A percentile compares a stretch with the other conserved stretches of the same genome.
Conservation (phyloP, 2,888 invertebrate genomes). For the Ophioninae sp. region DNA sequence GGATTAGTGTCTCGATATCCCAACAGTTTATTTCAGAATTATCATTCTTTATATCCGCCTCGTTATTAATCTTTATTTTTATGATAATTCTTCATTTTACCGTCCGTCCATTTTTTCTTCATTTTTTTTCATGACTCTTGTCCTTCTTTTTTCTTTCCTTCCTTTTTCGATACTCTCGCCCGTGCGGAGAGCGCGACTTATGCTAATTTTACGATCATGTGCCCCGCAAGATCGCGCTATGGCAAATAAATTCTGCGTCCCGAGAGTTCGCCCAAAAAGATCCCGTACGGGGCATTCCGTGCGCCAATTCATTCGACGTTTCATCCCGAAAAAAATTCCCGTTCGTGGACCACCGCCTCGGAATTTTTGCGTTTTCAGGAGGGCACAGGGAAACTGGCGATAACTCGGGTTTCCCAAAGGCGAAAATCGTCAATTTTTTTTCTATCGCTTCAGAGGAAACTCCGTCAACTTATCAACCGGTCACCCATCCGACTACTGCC, state of each 20-base stretch:
- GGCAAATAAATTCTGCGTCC: constrained; percentile 57
- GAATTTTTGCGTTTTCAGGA: background rate
- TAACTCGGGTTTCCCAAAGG: background rate
- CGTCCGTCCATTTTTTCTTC: constrained; percentile 6
- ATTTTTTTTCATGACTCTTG: background rate
- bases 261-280: constrained; percentile 54
- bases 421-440: too few relatives aligned
- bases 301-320: constrained; percentile 58
- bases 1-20: constrained; percentile 48
- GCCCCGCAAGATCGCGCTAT: constrained; percentile 64
- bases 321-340: constrained; percentile 30
- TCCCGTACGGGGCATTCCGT: constrained; percentile 58
- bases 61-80: constrained; percentile 45
- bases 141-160: background rate
- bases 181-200: constrained; percentile 64
- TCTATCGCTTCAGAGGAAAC: background rate
- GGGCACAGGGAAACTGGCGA: background rate
- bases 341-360: background rate
- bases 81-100: constrained; percentile 33
- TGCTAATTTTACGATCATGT: constrained; percentile 75
- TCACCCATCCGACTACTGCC: background rate
- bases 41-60: constrained; percentile 28
- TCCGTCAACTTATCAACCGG: background rate
- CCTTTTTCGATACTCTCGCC: constrained; percentile 4
- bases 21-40: constrained; percentile 34